Conservation (phyloP, 2,888 invertebrate species). For the Notodonta dromedarius region DNA sequence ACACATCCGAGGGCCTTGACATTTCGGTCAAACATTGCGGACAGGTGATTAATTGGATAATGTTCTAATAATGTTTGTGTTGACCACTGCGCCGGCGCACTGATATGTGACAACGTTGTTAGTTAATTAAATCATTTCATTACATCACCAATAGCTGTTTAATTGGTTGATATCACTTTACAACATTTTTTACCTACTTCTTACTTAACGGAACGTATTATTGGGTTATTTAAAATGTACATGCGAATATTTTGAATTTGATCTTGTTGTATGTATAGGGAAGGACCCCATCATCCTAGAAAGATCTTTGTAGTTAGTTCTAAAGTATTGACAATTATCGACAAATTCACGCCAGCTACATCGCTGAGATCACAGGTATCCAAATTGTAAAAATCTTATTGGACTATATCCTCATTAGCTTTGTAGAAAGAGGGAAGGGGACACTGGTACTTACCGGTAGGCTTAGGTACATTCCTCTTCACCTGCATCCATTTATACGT, state of each 20-base stretch:
- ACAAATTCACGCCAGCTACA: no score
- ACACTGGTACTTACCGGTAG: conserved; percentile 88
- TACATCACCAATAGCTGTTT: conserved; percentile 1
- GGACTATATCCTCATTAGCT: neutral
- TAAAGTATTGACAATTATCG: no score
- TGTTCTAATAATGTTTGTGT: conserved; percentile 5
- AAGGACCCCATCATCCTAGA: neutral
- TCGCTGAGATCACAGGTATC: no score
- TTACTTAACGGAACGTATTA: neutral
- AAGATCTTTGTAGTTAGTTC: neutral
- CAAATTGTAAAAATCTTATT: neutral
- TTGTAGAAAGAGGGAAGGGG: neutral
- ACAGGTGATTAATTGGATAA: conserved; percentile 1
- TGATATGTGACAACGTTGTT: neutral
- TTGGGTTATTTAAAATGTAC: neutral
- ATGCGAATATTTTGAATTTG: neutral
- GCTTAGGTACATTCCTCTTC: conserved; percentile 97
- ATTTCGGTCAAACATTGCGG: conserved; percentile 1
- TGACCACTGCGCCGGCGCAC: neutral
- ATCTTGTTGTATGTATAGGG: neutral
- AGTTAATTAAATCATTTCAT: neutral
- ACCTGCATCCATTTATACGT: conserved; percentile 99
- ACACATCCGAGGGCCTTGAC: conserved; percentile 6
- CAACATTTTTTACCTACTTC: neutral
- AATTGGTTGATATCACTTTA: neutral